These are phyloP conservation scores for Oncorhynchus kisutch DNA, from an alignment of 2,113 vertebrate species.

Conservation along the genomic window DNA sequence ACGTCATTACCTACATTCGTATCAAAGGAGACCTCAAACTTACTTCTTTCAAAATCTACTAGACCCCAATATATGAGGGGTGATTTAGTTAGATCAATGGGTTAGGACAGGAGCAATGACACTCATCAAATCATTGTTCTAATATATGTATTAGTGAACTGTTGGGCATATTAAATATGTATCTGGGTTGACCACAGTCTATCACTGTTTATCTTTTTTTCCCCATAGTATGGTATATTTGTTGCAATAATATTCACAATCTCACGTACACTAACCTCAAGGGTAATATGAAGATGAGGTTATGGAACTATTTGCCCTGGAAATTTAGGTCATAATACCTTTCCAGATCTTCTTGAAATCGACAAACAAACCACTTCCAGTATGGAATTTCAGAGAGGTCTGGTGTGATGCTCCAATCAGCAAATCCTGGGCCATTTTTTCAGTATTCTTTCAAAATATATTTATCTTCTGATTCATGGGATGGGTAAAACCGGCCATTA, in stretches of 20 bases:
- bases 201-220: background rate
- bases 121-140: background rate
- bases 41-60: slow-evolving; percentile 78
- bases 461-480: fast-evolving
- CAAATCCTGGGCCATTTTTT: slow-evolving; percentile 40
- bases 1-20: slow-evolving; percentile 70
- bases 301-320: background rate
- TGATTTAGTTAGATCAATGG: background rate
- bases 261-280: too few relatives aligned
- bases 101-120: background rate
- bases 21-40: slow-evolving; percentile 71
- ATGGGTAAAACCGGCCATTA: fast-evolving
- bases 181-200: background rate
- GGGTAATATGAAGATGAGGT: too few relatives aligned
- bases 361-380: slow-evolving; percentile 79
- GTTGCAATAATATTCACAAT: too few relatives aligned
- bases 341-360: slow-evolving; percentile 67
- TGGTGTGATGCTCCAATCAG: slow-evolving; percentile 62
- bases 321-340: background rate
- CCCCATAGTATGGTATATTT: too few relatives aligned
- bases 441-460: slow-evolving; percentile 49
- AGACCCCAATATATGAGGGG: slow-evolving; percentile 4
- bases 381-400: slow-evolving; percentile 62
- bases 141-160: background rate
- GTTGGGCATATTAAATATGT: background rate